Percentiles rank a stretch among this genome's conserved stretches.
phyloP scores from a whole-genome alignment of 2,113 vertebrate species.

The Phocoena sinus region DNA sequence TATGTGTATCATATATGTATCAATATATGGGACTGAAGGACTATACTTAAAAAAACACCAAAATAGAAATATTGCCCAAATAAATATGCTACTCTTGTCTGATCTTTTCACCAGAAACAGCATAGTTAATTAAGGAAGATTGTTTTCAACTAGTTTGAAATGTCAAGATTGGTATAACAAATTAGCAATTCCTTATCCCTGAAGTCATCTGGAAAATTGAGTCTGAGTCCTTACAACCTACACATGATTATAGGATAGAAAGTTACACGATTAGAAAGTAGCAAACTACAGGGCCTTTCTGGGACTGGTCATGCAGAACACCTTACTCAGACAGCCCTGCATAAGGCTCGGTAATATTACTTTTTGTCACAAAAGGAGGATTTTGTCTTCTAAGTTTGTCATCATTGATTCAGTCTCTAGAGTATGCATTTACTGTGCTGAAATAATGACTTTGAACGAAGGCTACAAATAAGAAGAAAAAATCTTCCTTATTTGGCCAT shows the following conservation, averaged over 20 bases:
- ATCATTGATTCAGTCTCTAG: not conserved
- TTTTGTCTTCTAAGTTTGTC: not conserved
- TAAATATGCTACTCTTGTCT: not conserved
- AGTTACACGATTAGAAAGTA: not conserved
- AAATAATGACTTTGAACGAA: not conserved
- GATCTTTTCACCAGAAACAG: not conserved
- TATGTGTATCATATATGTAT: not conserved
- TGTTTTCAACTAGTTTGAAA: not conserved
- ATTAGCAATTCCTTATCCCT: not conserved
- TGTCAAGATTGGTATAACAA: not conserved
- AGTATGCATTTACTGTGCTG: not conserved
- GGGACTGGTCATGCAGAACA: not conserved
- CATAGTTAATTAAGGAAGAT: not conserved
- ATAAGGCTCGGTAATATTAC: not conserved
- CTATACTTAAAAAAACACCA: not conserved
- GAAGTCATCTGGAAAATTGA: slow-evolving; percentile 5
- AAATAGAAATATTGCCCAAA: not conserved
- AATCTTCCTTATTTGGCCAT: not conserved
- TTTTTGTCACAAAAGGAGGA: not conserved
- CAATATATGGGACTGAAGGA: not conserved
- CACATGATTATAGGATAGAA: not conserved
- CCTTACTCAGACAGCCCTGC: not conserved
- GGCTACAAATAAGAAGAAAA: not conserved
- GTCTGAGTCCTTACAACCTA: not conserved
- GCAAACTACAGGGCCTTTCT: not conserved